These are phyloP conservation scores for Sphaerophoria taeniata DNA, from an alignment of 2,888 invertebrate genomes.

Conservation along the genomic window DNA sequence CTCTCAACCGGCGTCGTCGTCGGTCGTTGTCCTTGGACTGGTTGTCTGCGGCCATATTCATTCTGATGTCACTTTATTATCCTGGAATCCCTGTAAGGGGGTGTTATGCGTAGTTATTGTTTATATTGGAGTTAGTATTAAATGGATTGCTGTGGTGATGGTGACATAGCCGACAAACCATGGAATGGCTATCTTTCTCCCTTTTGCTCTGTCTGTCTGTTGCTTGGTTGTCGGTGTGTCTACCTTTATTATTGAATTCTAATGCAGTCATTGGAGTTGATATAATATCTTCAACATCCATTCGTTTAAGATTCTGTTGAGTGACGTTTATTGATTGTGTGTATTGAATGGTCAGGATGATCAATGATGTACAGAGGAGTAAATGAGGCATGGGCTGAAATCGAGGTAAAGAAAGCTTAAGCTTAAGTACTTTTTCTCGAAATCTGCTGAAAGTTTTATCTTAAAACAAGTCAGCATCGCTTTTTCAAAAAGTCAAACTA, in stretches of 20 bases:
- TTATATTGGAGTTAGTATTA: no score
- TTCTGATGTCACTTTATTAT: no score
- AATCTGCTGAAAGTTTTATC: neutral
- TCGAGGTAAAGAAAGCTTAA: neutral
- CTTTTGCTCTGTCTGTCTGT: neutral
- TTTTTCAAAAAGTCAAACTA: conserved; percentile 5
- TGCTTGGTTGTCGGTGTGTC: neutral
- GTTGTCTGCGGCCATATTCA: no score
- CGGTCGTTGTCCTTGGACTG: conserved; percentile 14
- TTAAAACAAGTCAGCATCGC: no score
- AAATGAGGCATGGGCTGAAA: no score
- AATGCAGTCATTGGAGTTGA: conserved; percentile 33
- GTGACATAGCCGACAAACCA: no score
- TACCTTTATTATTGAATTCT: conserved; percentile 26
- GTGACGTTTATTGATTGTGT: conserved; percentile 52
- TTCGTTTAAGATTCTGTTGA: conserved; percentile 62
- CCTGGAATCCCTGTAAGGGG: no score
- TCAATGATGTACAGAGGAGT: no score
- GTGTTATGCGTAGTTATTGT: no score
- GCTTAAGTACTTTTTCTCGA: neutral
- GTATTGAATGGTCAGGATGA: no score
- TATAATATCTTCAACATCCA: conserved; percentile 14
- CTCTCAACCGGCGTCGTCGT: neutral
- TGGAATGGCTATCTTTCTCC: no score
- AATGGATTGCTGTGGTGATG: no score